A percentile compares a stretch with the other conserved stretches of the same genome.
These are phyloP conservation scores for Mesorhabditis spiculigera DNA, from an alignment of 2,888 invertebrate species.

Conservation along the genomic window DNA sequence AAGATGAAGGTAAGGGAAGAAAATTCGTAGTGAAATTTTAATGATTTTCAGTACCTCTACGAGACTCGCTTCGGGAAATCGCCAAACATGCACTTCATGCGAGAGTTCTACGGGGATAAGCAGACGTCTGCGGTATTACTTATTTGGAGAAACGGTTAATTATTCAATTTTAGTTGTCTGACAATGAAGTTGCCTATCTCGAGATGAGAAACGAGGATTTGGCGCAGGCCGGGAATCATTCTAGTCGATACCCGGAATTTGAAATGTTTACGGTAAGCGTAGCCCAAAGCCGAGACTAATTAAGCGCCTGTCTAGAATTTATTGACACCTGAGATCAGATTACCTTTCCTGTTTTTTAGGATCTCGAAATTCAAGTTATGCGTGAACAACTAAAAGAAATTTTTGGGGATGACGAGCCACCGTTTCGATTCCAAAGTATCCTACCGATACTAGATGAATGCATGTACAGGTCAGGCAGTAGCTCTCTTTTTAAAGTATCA, in stretches of 20 bases:
- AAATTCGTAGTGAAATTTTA: neutral
- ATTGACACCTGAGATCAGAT: too few species aligned
- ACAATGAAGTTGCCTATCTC: too few species aligned
- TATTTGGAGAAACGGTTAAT: too few species aligned
- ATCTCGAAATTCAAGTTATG: neutral
- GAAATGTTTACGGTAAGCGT: too few species aligned
- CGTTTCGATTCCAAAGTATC: neutral
- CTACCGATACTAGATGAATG: neutral
- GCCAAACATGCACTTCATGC: neutral
- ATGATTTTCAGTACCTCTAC: neutral
- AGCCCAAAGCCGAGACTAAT: too few species aligned
- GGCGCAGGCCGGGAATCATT: too few species aligned
- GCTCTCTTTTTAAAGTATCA: neutral
- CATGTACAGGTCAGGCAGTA: neutral
- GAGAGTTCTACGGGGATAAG: neutral
- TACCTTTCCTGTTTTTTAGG: too few species aligned
- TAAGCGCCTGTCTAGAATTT: too few species aligned
- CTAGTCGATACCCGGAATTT: too few species aligned
- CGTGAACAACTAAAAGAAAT: neutral
- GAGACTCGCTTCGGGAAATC: neutral
- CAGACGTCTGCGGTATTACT: too few species aligned
- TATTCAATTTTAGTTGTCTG: too few species aligned
- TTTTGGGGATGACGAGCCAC: constrained; percentile 1
- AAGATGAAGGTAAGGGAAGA: neutral
- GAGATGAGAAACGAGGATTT: too few species aligned